Evolutionary conservation across 2,113 vertebrate genomes (phyloP).

Genomic region (Addax nasomaculatus): DNA sequence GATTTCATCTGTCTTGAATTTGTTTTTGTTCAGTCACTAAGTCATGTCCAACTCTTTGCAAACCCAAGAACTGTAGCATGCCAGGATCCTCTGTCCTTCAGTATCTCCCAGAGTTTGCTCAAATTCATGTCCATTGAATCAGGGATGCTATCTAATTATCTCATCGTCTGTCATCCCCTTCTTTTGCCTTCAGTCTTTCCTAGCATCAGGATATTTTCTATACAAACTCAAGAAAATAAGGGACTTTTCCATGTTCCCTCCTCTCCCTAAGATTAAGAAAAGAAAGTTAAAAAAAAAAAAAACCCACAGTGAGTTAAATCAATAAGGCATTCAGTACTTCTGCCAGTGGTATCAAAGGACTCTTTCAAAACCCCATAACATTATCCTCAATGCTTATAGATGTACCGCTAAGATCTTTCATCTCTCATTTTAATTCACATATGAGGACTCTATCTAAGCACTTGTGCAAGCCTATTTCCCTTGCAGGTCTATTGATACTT

Average conservation of each 20-base stretch:
- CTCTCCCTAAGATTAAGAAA: background rate
- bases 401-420: background rate
- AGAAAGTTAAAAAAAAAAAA: background rate
- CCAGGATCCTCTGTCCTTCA: background rate
- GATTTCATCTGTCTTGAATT: background rate
- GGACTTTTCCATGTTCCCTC: background rate
- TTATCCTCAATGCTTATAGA: background rate
- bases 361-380: background rate
- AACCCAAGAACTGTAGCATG: background rate
- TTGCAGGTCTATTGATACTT: background rate
- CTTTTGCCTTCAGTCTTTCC: background rate
- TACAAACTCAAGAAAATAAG: background rate
- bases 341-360: background rate
- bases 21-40: background rate
- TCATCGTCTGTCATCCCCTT: background rate
- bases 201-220: background rate
- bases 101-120: background rate
- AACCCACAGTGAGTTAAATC: background rate
- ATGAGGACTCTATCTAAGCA: background rate
- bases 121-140: background rate
- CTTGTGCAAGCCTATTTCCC: background rate
- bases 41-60: background rate
- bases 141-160: background rate
- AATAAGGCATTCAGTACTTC: background rate
- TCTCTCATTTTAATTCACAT: background rate